Evolutionary conservation across 2,888 invertebrate genomes (phyloP).

Genomic region (Odontocerum albicorne): DNA sequence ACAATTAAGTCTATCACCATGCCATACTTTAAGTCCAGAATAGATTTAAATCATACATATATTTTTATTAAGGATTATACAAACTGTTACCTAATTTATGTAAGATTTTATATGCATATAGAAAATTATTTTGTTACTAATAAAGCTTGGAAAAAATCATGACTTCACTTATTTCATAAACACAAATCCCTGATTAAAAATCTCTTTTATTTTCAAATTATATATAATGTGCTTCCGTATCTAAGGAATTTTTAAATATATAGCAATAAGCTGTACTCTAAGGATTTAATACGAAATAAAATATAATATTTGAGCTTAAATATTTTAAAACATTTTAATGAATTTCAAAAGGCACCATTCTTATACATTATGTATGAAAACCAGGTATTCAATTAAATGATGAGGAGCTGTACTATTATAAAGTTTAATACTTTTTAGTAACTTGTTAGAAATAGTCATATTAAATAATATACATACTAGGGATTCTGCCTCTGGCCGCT

Average conservation of each 20-base stretch:
- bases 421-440: too few relatives aligned
- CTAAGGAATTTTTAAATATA: not conserved
- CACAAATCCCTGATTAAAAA: not conserved
- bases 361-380: too few relatives aligned
- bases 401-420: too few relatives aligned
- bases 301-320: too few relatives aligned
- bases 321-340: too few relatives aligned
- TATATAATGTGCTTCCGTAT: not conserved
- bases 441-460: too few relatives aligned
- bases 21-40: too few relatives aligned
- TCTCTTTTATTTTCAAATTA: not conserved
- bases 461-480: too few relatives aligned
- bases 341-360: too few relatives aligned
- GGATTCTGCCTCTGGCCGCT: too few relatives aligned
- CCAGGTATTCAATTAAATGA: too few relatives aligned
- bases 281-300: not conserved
- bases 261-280: not conserved
- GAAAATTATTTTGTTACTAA: constrained; percentile 31
- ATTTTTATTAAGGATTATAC: not conserved
- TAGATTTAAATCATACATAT: not conserved
- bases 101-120: constrained; percentile 20
- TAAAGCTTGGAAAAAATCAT: constrained; percentile 26
- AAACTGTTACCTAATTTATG: constrained; percentile 23
- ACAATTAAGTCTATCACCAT: too few relatives aligned
- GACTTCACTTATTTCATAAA: not conserved